A percentile compares a stretch with the other conserved stretches of the same genome.
Evolutionary conservation across 1,140 invertebrate species (phyloP).

Genomic region (Vanessa tameamea): DNA sequence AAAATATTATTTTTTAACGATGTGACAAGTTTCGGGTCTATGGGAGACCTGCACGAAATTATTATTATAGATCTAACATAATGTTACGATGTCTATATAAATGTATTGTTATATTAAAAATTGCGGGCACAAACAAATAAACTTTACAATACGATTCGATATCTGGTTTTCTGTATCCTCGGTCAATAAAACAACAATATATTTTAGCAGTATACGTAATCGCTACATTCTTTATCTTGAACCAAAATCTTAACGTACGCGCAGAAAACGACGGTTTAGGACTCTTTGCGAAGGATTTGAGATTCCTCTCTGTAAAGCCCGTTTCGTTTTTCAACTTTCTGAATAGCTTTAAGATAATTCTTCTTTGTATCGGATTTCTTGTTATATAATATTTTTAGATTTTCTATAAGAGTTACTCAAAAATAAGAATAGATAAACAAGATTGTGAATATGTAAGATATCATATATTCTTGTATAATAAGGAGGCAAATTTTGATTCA

Average conservation of each 20-base stretch:
- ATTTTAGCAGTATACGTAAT: not conserved
- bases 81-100: no score
- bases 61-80: no score
- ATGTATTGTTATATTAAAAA: no score
- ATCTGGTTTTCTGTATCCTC: not conserved
- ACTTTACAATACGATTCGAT: no score
- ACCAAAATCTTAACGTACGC: slow-evolving; percentile 1
- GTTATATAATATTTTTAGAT: not conserved
- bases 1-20: no score
- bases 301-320: slow-evolving; percentile 16
- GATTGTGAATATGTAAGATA: no score
- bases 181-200: not conserved
- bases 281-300: slow-evolving; percentile 13
- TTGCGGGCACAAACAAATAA: no score
- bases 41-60: no score
- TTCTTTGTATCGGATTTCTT: slow-evolving; percentile 15
- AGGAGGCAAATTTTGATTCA: no score
- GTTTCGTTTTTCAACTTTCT: slow-evolving; percentile 25
- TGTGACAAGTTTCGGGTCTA: no score
- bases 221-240: not conserved
- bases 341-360: slow-evolving; percentile 13
- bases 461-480: no score
- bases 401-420: not conserved
- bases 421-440: no score
- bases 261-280: slow-evolving; percentile 10